phyloP scores from a whole-genome alignment of 2,113 vertebrate genomes.

The Campylomormyrus tamandua region DNA sequence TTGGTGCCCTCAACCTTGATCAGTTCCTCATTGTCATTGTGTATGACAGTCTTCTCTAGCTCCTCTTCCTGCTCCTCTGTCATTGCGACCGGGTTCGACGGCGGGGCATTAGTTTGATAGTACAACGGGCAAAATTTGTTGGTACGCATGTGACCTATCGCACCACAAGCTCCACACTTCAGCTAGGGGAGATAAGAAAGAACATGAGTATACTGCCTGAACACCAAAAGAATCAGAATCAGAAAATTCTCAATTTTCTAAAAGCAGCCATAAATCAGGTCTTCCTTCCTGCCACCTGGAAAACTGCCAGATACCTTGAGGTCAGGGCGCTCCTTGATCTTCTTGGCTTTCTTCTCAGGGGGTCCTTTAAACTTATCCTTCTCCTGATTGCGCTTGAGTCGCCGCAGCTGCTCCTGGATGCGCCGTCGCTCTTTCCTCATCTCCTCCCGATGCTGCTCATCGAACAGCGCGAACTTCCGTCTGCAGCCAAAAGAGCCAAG shows the following conservation, averaged over 20 bases:
- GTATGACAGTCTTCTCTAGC: slow-evolving; percentile 95
- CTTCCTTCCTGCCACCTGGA: slow-evolving; percentile 38
- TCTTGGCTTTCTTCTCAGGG: slow-evolving; percentile 94
- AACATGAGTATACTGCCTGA: not conserved
- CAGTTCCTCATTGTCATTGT: slow-evolving; percentile 94
- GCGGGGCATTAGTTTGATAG: slow-evolving; percentile 96
- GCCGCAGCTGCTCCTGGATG: slow-evolving; percentile 88
- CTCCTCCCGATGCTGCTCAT: slow-evolving; percentile 96
- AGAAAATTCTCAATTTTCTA: no score
- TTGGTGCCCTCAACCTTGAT: slow-evolving; percentile 99
- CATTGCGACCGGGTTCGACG: slow-evolving; percentile 97
- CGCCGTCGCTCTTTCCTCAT: slow-evolving; percentile 92
- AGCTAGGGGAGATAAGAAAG: slow-evolving; percentile 57
- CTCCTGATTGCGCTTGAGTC: slow-evolving; percentile 92
- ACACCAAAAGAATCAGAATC: not conserved
- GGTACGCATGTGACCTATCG: slow-evolving; percentile 97
- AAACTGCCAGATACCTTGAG: slow-evolving; percentile 76
- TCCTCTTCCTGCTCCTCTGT: slow-evolving; percentile 98
- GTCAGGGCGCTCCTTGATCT: slow-evolving; percentile 93
- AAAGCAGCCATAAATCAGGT: slow-evolving; percentile 20
- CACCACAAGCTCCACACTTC: slow-evolving; percentile 94
- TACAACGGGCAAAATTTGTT: slow-evolving; percentile 98
- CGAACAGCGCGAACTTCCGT: slow-evolving; percentile 91
- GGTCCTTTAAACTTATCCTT: slow-evolving; percentile 93
- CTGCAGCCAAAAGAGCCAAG: slow-evolving; percentile 46